Evolutionary conservation across 2,113 vertebrate species (phyloP).

Genomic region (Sarotherodon lohbergeri): DNA sequence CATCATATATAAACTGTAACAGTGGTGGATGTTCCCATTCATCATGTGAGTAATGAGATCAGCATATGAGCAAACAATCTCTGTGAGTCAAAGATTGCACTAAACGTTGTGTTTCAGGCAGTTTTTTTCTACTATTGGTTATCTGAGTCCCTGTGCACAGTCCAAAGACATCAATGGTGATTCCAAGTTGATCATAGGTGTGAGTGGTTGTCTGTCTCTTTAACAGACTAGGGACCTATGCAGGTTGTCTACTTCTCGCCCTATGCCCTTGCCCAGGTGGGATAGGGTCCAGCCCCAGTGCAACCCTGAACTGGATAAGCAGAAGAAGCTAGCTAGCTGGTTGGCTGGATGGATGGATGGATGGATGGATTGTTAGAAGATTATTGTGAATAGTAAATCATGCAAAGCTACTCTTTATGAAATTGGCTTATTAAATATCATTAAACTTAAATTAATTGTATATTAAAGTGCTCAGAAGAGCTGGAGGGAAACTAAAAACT

Average conservation of each 20-base stretch:
- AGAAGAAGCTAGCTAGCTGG: neutral
- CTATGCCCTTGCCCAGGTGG: neutral
- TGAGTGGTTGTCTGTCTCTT: neutral
- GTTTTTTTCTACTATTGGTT: fast-evolving
- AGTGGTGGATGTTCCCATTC: neutral
- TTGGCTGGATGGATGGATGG: fast-evolving
- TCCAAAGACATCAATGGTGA: neutral
- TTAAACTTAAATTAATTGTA: neutral
- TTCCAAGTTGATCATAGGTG: neutral
- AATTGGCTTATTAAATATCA: neutral
- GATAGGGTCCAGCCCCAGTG: neutral
- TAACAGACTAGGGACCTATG: neutral
- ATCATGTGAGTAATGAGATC: neutral
- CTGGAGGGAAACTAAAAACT: fast-evolving
- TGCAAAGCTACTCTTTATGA: neutral
- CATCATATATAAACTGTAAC: neutral
- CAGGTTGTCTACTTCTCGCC: neutral
- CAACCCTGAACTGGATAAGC: neutral
- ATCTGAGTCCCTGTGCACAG: neutral
- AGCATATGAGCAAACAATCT: neutral
- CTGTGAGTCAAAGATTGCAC: neutral
- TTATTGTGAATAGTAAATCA: neutral
- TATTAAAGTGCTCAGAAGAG: fast-evolving
- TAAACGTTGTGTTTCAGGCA: neutral
- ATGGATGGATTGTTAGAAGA: neutral